Conservation (phyloP, 2,797 vertebrate species). For the Tapera naevia region DNA sequence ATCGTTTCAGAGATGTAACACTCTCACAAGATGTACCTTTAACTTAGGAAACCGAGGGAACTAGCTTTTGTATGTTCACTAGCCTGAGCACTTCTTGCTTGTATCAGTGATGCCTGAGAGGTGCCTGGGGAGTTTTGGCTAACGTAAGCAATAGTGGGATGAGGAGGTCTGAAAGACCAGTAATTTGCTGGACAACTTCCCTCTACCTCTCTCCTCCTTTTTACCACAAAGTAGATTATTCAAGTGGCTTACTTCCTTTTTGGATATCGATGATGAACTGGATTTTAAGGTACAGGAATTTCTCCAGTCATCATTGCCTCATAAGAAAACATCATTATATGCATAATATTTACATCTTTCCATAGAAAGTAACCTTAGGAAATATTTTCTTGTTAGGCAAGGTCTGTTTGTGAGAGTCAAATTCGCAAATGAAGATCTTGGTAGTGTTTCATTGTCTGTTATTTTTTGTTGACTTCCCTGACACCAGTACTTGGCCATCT, state of each 20-base stretch:
- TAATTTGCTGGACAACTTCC: background rate
- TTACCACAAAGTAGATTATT: background rate
- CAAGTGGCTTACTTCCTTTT: background rate
- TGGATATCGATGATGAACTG: background rate
- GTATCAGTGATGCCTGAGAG: fast-evolving
- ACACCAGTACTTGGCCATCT: background rate
- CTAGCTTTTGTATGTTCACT: fast-evolving
- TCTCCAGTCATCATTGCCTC: background rate
- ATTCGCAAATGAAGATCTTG: background rate
- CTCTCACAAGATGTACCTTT: background rate
- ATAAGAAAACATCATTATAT: background rate
- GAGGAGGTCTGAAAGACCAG: background rate
- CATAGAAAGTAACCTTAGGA: background rate
- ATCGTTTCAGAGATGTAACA: background rate
- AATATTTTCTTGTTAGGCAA: background rate
- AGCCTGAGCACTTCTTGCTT: background rate
- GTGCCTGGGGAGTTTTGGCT: background rate
- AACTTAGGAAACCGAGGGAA: background rate
- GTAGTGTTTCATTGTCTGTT: background rate
- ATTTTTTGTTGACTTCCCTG: background rate
- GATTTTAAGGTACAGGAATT: background rate
- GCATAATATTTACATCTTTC: background rate
- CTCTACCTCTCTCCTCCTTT: background rate
- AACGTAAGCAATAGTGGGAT: background rate
- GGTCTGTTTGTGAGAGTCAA: background rate